A percentile compares a stretch with the other conserved stretches of the same genome.
Conservation (phyloP, 2,888 invertebrate genomes). For the Chrysolina oricalcia region DNA sequence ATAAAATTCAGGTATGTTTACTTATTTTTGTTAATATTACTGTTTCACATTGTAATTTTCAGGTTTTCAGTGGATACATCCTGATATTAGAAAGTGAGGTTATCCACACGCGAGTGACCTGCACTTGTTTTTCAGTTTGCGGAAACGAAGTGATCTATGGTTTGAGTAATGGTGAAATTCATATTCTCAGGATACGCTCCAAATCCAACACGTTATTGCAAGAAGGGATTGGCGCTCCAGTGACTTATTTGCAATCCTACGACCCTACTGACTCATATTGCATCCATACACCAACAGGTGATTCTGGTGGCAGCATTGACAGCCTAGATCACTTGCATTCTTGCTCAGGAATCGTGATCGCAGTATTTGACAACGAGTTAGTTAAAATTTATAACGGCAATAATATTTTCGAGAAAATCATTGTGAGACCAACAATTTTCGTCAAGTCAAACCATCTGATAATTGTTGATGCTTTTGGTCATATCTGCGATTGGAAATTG, state of each 20-base stretch:
- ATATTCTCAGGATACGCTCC: constrained; percentile 60
- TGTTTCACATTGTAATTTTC: not conserved
- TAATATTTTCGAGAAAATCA: constrained; percentile 30
- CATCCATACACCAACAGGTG: constrained; percentile 9
- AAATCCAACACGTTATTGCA: constrained; percentile 44
- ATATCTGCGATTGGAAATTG: constrained; percentile 45
- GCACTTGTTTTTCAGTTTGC: constrained; percentile 63
- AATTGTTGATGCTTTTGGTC: constrained; percentile 42
- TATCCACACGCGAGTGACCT: constrained; percentile 57
- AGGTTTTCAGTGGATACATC: constrained; percentile 59
- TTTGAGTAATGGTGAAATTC: constrained; percentile 62
- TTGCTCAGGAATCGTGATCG: constrained; percentile 37
- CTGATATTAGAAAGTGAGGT: constrained; percentile 60
- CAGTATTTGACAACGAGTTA: constrained; percentile 33
- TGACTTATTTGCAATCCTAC: constrained; percentile 58
- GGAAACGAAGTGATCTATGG: constrained; percentile 65
- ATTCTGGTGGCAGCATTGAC: constrained; percentile 43
- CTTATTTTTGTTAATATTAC: no score
- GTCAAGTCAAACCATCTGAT: constrained; percentile 36
- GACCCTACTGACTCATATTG: constrained; percentile 43
- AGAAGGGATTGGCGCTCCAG: constrained; percentile 34
- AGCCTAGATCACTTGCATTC: constrained; percentile 42
- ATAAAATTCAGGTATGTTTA: constrained; percentile 59
- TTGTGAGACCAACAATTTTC: constrained; percentile 43
- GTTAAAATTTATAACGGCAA: constrained; percentile 37